Conservation (phyloP, 1,140 invertebrate species). For the Ceratina japonica region DNA sequence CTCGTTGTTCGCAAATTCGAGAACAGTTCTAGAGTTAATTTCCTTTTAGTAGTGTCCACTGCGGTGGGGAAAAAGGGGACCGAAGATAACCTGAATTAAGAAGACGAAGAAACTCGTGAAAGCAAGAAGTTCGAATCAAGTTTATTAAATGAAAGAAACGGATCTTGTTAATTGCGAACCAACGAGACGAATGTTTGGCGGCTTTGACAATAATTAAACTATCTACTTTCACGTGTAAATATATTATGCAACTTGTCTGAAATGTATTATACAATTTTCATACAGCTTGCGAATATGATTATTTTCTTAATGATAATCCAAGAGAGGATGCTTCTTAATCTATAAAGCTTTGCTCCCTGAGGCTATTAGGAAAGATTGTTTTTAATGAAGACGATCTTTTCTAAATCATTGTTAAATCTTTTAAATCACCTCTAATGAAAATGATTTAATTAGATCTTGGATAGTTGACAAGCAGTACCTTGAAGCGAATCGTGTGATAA, state of each 20-base stretch:
- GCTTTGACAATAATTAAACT: not conserved
- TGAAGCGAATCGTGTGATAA: not conserved
- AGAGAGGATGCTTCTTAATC: no score
- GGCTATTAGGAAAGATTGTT: no score
- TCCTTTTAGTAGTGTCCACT: constrained; percentile 7
- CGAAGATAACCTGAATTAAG: not conserved
- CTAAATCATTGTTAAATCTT: no score
- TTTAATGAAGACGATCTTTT: no score
- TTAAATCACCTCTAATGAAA: no score
- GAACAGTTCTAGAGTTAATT: constrained; percentile 39
- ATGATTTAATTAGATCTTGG: no score
- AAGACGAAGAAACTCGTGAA: no score
- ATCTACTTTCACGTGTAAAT: not conserved
- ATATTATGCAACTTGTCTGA: no score
- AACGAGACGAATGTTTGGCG: not conserved
- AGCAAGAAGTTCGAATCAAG: constrained; percentile 1
- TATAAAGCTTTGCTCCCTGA: no score
- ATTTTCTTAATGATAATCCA: no score
- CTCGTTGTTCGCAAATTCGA: constrained; percentile 29
- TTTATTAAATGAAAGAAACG: constrained; percentile 22
- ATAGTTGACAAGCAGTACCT: not conserved
- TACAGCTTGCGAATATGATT: no score
- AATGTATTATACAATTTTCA: no score
- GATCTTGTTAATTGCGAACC: not conserved
- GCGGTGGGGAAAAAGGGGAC: not conserved